Evolutionary conservation across 2,797 vertebrate species (phyloP), one percentile per base, ranked within the genome.

Genomic region (Hipposideros larvatus): DNA sequence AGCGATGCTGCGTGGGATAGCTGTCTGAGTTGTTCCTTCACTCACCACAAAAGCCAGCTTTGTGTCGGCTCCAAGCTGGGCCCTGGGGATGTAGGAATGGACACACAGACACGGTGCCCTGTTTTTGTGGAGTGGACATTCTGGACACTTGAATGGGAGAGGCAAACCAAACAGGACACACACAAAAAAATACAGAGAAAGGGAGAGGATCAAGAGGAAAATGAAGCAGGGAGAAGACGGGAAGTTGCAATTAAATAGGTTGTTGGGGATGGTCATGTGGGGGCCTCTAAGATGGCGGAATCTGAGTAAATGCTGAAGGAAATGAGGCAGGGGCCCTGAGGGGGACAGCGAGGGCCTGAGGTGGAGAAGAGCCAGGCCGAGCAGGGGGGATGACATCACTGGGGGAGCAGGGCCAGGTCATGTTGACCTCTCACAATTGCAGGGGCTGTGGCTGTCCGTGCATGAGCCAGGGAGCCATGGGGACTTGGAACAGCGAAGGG

Each of bases 351-450:
- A 5, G 11, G 46, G 18, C 14, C 14, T 19, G 63, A 24, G 48
- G 14, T 51, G 0, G 18, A 13, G 8, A 11, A 70, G 11, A 53
- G 48, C 18, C 48, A 31, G 65, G 18, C 37, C 5, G 11, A 19
- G 34, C 9, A 16, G 37, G 7, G 34, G 55, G 43, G 21, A 5
- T 11, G 48, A 28, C 0, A 13, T 77, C n/a, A 48, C 28, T 2
- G 2, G 24, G 87, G 4, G 2, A 48, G 37, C 10, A 37, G 51
- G 53, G 31, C 22, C 19, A 4, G 51, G 65, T 70, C 75, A 34
- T 0, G 18, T 5, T 0, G 7, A 37, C 26, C n/a, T 73, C 78
- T 2, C 34, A n/a, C 13, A 59, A 51, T 6, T 13, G 4, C 1
- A 48, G 8, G 24, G 71, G 34, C 19, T 73, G 28, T 26, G 71